These are phyloP conservation scores for Sebastes schlegelii DNA, from an alignment of 2,113 vertebrate genomes.

Conservation along the genomic window DNA sequence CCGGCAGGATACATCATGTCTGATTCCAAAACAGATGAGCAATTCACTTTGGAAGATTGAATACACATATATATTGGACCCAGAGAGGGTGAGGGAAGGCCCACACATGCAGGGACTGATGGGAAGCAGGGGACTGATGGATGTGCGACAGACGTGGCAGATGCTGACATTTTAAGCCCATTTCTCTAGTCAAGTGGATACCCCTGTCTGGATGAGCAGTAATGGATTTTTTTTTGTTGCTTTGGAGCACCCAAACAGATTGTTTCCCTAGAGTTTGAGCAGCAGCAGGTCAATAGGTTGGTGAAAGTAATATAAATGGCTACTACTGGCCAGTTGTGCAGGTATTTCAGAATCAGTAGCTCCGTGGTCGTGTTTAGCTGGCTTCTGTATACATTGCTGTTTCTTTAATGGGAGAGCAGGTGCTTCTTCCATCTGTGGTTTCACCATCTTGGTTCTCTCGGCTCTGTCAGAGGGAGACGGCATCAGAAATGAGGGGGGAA, in stretches of 20 bases:
- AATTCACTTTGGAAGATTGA: conserved; percentile 37
- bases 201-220: conserved; percentile 57
- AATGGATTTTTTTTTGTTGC: conserved; percentile 35
- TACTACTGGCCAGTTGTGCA: conserved; percentile 16
- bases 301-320: conserved; percentile 15
- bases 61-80: neutral
- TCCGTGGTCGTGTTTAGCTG: conserved; percentile 1
- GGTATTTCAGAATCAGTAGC: conserved; percentile 28
- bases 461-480: conserved; percentile 20
- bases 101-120: conserved; percentile 20
- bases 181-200: conserved; percentile 59
- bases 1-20: conserved; percentile 34
- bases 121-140: conserved; percentile 55
- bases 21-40: conserved; percentile 37
- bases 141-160: conserved; percentile 64
- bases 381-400: conserved; percentile 7
- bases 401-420: conserved; percentile 14
- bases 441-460: conserved; percentile 48
- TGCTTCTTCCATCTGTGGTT: conserved; percentile 34
- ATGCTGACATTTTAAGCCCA: conserved; percentile 74
- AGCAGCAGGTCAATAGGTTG: conserved; percentile 52
- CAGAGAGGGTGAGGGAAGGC: conserved; percentile 8
- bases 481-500: conserved; percentile 15
- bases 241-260: conserved; percentile 54
- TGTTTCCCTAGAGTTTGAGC: conserved; percentile 47